Conservation (phyloP, 2,888 invertebrate species). For the Ophion ellenae region DNA sequence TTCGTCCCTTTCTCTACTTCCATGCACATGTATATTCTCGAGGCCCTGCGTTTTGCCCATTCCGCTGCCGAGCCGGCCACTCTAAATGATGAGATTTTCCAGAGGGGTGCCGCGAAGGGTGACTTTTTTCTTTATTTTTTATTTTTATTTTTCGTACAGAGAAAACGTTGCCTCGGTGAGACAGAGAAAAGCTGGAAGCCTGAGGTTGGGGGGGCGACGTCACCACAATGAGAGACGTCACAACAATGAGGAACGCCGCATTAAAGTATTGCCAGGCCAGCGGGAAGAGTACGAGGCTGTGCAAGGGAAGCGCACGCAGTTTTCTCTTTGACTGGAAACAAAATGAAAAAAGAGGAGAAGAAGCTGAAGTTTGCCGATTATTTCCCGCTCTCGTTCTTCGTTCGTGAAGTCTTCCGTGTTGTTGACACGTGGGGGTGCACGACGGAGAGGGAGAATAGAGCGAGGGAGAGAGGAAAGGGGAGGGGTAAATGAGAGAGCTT, state of each 20-base stretch:
- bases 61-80: constrained; percentile 73
- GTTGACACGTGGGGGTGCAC: constrained; percentile 26
- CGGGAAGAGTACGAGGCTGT: constrained; percentile 41
- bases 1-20: constrained; percentile 1
- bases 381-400: neutral
- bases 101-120: constrained; percentile 34
- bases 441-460: neutral
- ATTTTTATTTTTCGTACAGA: constrained; percentile 8
- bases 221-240: constrained; percentile 13
- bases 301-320: constrained; percentile 39
- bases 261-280: constrained; percentile 79
- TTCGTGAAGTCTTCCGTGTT: constrained; percentile 12
- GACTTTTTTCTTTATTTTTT: constrained; percentile 25
- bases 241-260: constrained; percentile 68
- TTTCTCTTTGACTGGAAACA: constrained; percentile 69
- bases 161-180: constrained; percentile 20
- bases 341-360: constrained; percentile 19
- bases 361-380: constrained; percentile 4
- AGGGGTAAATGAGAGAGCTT: neutral
- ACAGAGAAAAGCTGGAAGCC: constrained; percentile 6
- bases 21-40: constrained; percentile 34
- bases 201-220: constrained; percentile 21
- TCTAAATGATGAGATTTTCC: constrained; percentile 82
- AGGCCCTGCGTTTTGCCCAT: constrained; percentile 44
- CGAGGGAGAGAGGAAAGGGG: neutral